Conservation (phyloP, 2,113 vertebrate genomes). For the Grantiella picta region DNA sequence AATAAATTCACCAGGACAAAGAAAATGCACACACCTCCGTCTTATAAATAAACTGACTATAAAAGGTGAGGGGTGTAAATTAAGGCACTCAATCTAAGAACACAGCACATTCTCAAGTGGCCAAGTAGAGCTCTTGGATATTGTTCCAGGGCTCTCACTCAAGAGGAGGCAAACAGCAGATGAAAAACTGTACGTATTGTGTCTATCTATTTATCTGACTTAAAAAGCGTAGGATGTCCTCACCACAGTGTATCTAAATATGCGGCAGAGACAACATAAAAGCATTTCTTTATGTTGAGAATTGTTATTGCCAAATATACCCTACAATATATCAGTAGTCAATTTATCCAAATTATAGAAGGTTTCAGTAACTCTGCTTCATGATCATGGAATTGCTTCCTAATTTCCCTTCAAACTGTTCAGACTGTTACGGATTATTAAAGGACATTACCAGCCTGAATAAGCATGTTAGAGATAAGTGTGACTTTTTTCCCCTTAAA, state of each 20-base stretch:
- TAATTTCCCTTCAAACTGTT: constrained; percentile 42
- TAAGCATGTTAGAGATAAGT: not conserved
- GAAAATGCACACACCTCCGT: not conserved
- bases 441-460: constrained; percentile 15
- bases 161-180: not conserved
- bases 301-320: not conserved
- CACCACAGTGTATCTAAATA: not conserved
- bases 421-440: not conserved
- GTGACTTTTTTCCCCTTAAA: not conserved
- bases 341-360: not conserved
- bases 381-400: not conserved
- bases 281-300: not conserved
- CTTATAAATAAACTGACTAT: not conserved
- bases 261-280: not conserved
- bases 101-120: not conserved
- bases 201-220: not conserved
- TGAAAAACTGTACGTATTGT: not conserved
- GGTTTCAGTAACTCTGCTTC: constrained; percentile 6
- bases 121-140: not conserved
- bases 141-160: not conserved
- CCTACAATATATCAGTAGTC: not conserved
- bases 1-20: constrained; percentile 32
- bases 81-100: not conserved
- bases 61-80: constrained; percentile 7
- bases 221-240: not conserved